Evolutionary conservation across 2,797 vertebrate genomes (phyloP), one percentile per base, ranked within the genome.

Genomic region (Eulemur rubriventer): DNA sequence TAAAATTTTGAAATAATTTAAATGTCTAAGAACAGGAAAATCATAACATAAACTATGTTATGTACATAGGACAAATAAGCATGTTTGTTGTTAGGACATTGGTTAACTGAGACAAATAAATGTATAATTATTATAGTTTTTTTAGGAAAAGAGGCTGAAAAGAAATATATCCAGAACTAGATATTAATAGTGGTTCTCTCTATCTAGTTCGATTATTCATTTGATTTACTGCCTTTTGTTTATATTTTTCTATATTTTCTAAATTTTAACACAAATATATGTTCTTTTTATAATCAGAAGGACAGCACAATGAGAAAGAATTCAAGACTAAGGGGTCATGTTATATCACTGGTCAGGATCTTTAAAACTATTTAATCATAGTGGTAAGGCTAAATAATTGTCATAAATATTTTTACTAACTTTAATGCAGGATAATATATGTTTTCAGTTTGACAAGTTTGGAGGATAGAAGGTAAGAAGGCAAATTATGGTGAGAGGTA

Each of bases 341-440:
- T 65, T 80, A 73, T 70, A 16, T 52, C 18, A 20, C 46, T 20
- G 55, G 48, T 73, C 26, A 87, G 33, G 22, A 81, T 75, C 38
- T 75, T 80, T 80, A 33, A 91, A 86, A 57, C 20, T 73, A 91
- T n/a, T 80, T 81, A 65, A 81, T 81, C 57, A 95, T 30, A 41
- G n/a, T 59, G 61, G 72, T 88, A 67, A 92, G 67, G 86, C 50
- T 86, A 86, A 86, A 14, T 82, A 48, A 95, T 87, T 92, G 55
- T 61, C n/a, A 50, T 59, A 69, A 69, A 82, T 35, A 69, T 59
- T 82, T 52, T 85, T 91, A 85, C 48, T 59, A 95, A 35, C 50
- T 52, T 92, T 72, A 92, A 76, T 95, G 80, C 28, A 91, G 16
- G 43, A 61, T 52, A 84, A 78, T 20, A 26, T 76, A 41, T 84